These are phyloP conservation scores for Chlorodrepanis virens DNA, from an alignment of 2,113 vertebrate species.

Conservation along the genomic window DNA sequence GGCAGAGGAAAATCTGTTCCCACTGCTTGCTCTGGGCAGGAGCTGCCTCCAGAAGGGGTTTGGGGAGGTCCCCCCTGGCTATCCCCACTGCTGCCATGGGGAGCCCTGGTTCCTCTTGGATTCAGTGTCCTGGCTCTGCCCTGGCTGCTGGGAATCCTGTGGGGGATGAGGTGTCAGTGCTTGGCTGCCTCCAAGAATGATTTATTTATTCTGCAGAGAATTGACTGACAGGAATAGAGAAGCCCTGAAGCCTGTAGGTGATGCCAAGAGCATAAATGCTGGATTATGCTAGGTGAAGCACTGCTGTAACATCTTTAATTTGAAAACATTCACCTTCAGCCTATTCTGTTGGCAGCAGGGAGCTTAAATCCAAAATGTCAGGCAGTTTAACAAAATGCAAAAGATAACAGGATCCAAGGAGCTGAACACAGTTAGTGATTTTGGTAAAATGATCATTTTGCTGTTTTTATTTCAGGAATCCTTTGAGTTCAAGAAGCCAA, in stretches of 20 bases:
- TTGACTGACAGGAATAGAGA: neutral
- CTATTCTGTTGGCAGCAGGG: neutral
- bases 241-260: neutral
- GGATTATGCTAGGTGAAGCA: neutral
- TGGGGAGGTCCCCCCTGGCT: neutral
- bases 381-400: neutral
- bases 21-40: neutral
- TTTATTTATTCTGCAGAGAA: neutral
- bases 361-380: neutral
- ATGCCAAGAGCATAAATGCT: neutral
- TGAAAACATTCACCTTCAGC: neutral
- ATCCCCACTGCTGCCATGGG: neutral
- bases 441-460: neutral
- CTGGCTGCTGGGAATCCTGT: neutral
- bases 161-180: neutral
- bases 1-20: neutral
- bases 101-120: neutral
- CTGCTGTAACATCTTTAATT: neutral
- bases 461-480: constrained; percentile 73
- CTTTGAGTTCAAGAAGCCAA: constrained; percentile 96
- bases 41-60: neutral
- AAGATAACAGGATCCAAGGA: neutral
- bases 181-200: neutral
- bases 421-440: neutral
- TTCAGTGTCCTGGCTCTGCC: neutral